Evolutionary conservation across 2,888 invertebrate genomes (phyloP).

Genomic region (Euphydryas editha): DNA sequence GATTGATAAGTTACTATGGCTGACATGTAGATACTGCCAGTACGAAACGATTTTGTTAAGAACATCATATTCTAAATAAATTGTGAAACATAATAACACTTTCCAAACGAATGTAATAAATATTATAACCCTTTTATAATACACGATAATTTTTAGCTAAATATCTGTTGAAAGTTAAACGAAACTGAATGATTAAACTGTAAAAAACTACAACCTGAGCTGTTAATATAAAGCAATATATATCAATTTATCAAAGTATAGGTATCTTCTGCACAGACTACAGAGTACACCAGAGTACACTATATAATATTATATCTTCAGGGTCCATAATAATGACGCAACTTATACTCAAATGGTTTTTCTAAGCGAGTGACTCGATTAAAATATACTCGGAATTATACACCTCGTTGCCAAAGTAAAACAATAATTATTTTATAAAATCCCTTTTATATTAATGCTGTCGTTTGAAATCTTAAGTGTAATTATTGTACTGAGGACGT

Average conservation of each 20-base stretch:
- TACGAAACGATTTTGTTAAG: constrained; percentile 27
- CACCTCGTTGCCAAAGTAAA: too few relatives aligned
- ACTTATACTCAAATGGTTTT: too few relatives aligned
- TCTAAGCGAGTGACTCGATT: too few relatives aligned
- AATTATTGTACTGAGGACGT: background rate
- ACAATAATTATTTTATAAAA: too few relatives aligned
- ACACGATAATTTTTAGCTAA: background rate
- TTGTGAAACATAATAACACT: constrained; percentile 9
- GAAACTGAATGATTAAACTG: background rate
- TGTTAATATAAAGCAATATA: background rate
- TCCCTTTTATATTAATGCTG: too few relatives aligned
- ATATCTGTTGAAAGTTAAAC: background rate
- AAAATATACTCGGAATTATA: too few relatives aligned
- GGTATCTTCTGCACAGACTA: too few relatives aligned
- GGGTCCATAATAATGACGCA: too few relatives aligned
- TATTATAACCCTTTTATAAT: background rate
- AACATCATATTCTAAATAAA: constrained; percentile 22
- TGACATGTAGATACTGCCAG: constrained; percentile 39
- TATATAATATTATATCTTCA: too few relatives aligned
- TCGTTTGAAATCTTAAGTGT: too few relatives aligned
- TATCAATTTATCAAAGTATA: background rate
- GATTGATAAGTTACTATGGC: constrained; percentile 40
- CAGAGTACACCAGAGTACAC: too few relatives aligned
- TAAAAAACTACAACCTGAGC: background rate
- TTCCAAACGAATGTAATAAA: background rate